A percentile compares a stretch with the other conserved stretches of the same genome.
Conservation (phyloP, 1,140 invertebrate species). For the Caenorhabditis briggsae region DNA sequence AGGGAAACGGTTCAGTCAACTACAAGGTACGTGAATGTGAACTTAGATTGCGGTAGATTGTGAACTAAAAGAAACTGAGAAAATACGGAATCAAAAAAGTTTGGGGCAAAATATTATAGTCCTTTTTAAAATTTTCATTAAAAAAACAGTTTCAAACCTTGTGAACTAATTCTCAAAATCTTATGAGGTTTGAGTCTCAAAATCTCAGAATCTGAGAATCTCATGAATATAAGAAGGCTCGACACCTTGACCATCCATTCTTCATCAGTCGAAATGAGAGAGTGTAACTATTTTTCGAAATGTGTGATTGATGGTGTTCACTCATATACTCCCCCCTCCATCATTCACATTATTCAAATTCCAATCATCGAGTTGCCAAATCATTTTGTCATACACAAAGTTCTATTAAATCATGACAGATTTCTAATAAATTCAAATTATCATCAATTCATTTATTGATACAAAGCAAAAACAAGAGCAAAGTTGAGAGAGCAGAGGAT, state of each 20-base stretch:
- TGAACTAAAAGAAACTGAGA: too few relatives aligned
- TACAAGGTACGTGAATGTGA: neutral
- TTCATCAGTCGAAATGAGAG: neutral
- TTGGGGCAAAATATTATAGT: too few relatives aligned
- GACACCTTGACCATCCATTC: constrained; percentile 54
- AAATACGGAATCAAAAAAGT: too few relatives aligned
- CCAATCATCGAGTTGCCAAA: constrained; percentile 50
- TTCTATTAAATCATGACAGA: constrained; percentile 44
- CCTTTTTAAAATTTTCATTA: too few relatives aligned
- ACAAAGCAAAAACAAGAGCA: neutral
- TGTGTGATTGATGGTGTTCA: constrained; percentile 47
- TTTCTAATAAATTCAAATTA: neutral
- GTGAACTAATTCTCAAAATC: too few relatives aligned
- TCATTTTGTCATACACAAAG: constrained; percentile 30
- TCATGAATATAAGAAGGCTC: too few relatives aligned
- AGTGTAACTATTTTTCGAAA: constrained; percentile 51
- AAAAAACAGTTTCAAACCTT: too few relatives aligned
- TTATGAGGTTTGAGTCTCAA: too few relatives aligned
- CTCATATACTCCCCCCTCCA: constrained; percentile 10
- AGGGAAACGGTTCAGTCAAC: constrained; percentile 32
- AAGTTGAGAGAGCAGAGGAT: neutral
- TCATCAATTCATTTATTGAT: neutral
- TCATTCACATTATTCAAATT: neutral
- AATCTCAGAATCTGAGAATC: too few relatives aligned
- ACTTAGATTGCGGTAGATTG: too few relatives aligned